phyloP scores from a whole-genome alignment of 2,888 invertebrate genomes.

The Gerris lacustris region DNA sequence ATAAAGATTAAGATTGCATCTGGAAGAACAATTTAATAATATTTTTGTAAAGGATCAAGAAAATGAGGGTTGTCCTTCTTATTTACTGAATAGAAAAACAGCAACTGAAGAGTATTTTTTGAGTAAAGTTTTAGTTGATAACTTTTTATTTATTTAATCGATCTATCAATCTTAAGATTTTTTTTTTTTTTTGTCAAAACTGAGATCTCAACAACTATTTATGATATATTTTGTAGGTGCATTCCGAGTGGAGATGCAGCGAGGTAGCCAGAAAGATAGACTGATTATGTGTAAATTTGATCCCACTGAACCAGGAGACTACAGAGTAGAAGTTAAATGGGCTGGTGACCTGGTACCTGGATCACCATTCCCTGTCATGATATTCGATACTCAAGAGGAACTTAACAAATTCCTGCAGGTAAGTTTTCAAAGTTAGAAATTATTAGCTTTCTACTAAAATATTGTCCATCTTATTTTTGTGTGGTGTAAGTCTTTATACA shows the following conservation, averaged over 20 bases:
- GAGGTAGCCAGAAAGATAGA: slow-evolving; percentile 94
- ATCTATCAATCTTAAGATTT: background rate
- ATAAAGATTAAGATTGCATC: too few relatives aligned
- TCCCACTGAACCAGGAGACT: slow-evolving; percentile 97
- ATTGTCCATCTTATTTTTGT: too few relatives aligned
- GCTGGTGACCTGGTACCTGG: slow-evolving; percentile 96
- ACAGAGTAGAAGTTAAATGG: slow-evolving; percentile 94
- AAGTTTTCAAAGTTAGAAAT: slow-evolving; percentile 18
- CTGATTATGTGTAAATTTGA: slow-evolving; percentile 96
- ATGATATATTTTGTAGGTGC: slow-evolving; percentile 49
- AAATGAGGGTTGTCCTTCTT: too few relatives aligned
- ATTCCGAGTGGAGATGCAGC: slow-evolving; percentile 99
- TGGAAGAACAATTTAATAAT: too few relatives aligned
- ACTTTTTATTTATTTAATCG: too few relatives aligned
- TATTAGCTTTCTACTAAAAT: background rate
- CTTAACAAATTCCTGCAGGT: slow-evolving; percentile 49
- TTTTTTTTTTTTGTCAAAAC: background rate
- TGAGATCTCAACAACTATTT: slow-evolving; percentile 5
- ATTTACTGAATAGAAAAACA: too few relatives aligned
- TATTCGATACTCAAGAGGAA: slow-evolving; percentile 97
- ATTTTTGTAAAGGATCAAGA: too few relatives aligned
- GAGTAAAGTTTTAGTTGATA: background rate
- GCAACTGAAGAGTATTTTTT: slow-evolving; percentile 5
- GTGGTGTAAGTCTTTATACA: too few relatives aligned
- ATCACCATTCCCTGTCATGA: slow-evolving; percentile 96